A percentile compares a stretch with the other conserved stretches of the same genome.
These are phyloP conservation scores for Tethya wilhelma DNA, from an alignment of 37 sponge, comb jelly and placozoan species.

Conservation along the genomic window DNA sequence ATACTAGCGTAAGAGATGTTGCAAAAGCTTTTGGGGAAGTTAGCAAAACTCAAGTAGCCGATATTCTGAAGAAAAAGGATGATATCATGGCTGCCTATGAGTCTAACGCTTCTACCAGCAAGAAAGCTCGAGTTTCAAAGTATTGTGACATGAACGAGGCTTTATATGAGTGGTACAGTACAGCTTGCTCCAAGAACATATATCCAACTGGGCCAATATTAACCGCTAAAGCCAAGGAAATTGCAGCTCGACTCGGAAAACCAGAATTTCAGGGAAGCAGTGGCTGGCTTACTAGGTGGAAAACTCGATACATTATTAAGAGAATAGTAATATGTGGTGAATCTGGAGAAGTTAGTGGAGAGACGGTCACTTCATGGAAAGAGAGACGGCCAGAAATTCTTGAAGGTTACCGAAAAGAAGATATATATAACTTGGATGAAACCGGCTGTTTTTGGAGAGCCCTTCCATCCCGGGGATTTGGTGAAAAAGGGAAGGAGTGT, in stretches of 20 bases:
- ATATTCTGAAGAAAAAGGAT: conserved; percentile 53
- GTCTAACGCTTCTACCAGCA: conserved; percentile 15
- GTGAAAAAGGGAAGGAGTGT: conserved; percentile 58
- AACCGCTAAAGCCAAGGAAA: conserved; percentile 66
- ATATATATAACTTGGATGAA: conserved; percentile 50
- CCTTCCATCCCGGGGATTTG: conserved; percentile 67
- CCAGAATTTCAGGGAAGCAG: conserved; percentile 61
- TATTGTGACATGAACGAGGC: conserved; percentile 40
- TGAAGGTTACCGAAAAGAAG: conserved; percentile 10
- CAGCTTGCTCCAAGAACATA: conserved; percentile 43
- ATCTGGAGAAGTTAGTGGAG: conserved; percentile 50
- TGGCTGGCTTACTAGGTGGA: conserved; percentile 75
- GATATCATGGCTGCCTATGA: conserved; percentile 33
- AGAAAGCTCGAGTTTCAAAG: conserved; percentile 24
- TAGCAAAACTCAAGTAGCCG: conserved; percentile 45
- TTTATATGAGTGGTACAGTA: conserved; percentile 26
- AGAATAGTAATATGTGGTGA: conserved; percentile 63
- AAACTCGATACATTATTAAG: conserved; percentile 58
- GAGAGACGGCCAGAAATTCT: conserved; percentile 50
- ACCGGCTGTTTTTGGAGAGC: conserved; percentile 65
- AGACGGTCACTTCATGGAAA: conserved; percentile 49
- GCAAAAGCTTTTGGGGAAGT: conserved; percentile 46
- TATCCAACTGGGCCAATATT: conserved; percentile 48
- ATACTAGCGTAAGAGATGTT: conserved; percentile 9
- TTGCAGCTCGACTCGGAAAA: conserved; percentile 42